These are phyloP conservation scores for Notolabrus celidotus DNA, from an alignment of 2,797 vertebrate genomes.

Conservation along the genomic window DNA sequence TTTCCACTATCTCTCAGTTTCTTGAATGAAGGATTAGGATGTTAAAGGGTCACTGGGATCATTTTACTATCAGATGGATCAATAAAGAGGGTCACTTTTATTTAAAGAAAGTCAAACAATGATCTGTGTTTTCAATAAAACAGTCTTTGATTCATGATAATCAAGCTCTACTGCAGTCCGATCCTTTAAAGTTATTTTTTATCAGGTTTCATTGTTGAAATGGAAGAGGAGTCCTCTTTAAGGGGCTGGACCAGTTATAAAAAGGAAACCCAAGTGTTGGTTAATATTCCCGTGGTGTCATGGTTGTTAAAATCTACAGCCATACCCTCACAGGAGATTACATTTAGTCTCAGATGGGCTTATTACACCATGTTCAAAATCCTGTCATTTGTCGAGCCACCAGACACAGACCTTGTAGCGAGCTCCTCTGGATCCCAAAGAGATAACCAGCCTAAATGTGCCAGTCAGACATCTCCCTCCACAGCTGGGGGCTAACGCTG, in stretches of 20 bases:
- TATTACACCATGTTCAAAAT: constrained; percentile 41
- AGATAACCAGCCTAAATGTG: constrained; percentile 45
- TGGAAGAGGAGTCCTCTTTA: constrained; percentile 11
- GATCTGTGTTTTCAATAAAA: constrained; percentile 17
- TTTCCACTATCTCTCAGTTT: constrained; percentile 34
- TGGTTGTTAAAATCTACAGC: constrained; percentile 30
- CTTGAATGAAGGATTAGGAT: constrained; percentile 41
- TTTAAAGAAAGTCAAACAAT: constrained; percentile 18
- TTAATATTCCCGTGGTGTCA: constrained; percentile 39
- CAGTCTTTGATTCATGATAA: too few relatives aligned
- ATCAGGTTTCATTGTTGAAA: constrained; percentile 3
- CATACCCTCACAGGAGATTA: constrained; percentile 33
- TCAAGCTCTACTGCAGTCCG: background rate
- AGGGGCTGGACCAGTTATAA: constrained; percentile 18
- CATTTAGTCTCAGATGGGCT: constrained; percentile 41
- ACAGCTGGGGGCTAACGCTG: constrained; percentile 51
- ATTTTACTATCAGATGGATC: constrained; percentile 27
- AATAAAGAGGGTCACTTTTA: constrained; percentile 32
- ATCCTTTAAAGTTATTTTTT: too few relatives aligned
- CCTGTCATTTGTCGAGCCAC: constrained; percentile 44
- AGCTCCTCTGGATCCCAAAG: constrained; percentile 27
- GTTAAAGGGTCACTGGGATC: constrained; percentile 29
- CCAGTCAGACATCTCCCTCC: constrained; percentile 40
- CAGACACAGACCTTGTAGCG: constrained; percentile 16
- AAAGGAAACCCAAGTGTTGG: constrained; percentile 26